These are phyloP conservation scores for Stenoptilia bipunctidactyla DNA, from an alignment of 2,888 invertebrate genomes.

Conservation along the genomic window DNA sequence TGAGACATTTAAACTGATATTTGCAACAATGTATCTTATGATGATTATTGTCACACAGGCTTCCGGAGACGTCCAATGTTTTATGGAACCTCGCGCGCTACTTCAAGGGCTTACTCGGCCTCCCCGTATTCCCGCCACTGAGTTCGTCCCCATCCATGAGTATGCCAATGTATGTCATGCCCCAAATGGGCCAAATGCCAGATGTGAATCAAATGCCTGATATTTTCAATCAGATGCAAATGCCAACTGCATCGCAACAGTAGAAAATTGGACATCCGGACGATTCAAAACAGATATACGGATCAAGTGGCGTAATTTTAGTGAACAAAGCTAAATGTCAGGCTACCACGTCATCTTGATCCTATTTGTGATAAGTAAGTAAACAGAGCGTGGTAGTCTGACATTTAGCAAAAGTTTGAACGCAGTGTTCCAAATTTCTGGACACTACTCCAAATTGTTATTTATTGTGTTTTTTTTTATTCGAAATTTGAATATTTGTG, in stretches of 20 bases:
- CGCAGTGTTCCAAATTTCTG: conserved; percentile 49
- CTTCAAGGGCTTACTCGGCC: conserved; percentile 62
- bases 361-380: conserved; percentile 22
- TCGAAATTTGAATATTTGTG: conserved; percentile 6
- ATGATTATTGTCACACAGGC: conserved; percentile 47
- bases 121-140: conserved; percentile 50
- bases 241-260: conserved; percentile 29
- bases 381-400: conserved; percentile 47
- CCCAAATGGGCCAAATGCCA: conserved; percentile 32
- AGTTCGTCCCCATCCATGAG: conserved; percentile 45
- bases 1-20: conserved; percentile 26
- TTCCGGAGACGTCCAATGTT: conserved; percentile 68
- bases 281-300: conserved; percentile 20
- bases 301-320: conserved; percentile 55
- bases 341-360: conserved; percentile 59
- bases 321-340: conserved; percentile 54
- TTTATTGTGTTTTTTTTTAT: conserved; percentile 1
- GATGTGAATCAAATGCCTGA: conserved; percentile 22
- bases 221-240: conserved; percentile 23
- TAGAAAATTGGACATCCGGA: conserved; percentile 58
- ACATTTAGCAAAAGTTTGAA: conserved; percentile 48
- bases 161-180: conserved; percentile 61
- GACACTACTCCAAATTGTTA: conserved; percentile 16
- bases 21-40: conserved; percentile 18
- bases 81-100: conserved; percentile 66